A percentile compares a stretch with the other conserved stretches of the same genome.
Evolutionary conservation across 2,113 vertebrate genomes (phyloP).

Genomic region (Origma solitaria): DNA sequence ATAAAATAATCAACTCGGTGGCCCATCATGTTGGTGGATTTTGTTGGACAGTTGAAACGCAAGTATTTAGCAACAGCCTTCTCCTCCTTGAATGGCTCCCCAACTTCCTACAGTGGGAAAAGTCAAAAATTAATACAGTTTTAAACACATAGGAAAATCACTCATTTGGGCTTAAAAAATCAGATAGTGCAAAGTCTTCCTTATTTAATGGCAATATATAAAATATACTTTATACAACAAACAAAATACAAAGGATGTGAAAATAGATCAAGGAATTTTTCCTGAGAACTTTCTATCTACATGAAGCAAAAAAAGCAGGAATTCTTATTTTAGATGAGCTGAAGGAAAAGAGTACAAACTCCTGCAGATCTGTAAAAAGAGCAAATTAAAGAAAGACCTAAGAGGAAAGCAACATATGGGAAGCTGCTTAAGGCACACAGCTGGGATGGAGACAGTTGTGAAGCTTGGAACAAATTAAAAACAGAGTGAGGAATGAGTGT

Average conservation of each 20-base stretch:
- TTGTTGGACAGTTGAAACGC: slow-evolving; percentile 96
- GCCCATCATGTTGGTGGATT: slow-evolving; percentile 99
- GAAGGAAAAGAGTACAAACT: background rate
- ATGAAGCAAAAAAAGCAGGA: background rate
- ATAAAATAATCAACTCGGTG: slow-evolving; percentile 97
- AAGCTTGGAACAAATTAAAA: background rate
- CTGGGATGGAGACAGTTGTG: background rate
- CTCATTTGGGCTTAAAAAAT: background rate
- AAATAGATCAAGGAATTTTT: background rate
- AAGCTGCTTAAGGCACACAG: background rate
- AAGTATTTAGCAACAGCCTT: slow-evolving; percentile 97
- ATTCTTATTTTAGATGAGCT: background rate
- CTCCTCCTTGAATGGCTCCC: slow-evolving; percentile 98
- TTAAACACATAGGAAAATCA: background rate
- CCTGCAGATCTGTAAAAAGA: background rate
- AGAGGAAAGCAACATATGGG: background rate
- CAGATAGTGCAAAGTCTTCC: background rate
- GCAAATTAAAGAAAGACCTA: background rate
- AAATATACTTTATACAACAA: background rate
- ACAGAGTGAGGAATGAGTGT: background rate
- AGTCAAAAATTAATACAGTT: slow-evolving; percentile 17
- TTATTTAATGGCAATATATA: background rate
- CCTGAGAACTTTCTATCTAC: background rate
- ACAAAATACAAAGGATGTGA: background rate
- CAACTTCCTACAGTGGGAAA: slow-evolving; percentile 83